These are phyloP conservation scores for Orius laevigatus DNA, from an alignment of 1,140 invertebrate genomes.

Conservation along the genomic window DNA sequence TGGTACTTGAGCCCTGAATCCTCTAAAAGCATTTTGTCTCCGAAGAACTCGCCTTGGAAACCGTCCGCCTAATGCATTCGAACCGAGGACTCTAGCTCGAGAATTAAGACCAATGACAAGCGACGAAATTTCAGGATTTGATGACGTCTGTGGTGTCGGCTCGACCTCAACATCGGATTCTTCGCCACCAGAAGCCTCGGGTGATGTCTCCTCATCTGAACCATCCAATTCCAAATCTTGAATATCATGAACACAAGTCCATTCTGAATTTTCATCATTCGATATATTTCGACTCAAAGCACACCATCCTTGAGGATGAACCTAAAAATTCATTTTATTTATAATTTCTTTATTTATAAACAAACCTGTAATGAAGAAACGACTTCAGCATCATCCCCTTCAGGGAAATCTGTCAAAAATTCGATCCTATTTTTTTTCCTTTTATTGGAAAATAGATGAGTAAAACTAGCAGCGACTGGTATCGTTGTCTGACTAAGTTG, in stretches of 20 bases:
- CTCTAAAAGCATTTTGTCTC: slow-evolving; percentile 15
- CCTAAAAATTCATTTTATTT: slow-evolving; percentile 28
- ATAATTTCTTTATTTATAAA: slow-evolving; percentile 3
- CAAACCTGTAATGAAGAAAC: slow-evolving; percentile 68
- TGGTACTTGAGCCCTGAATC: slow-evolving; percentile 16
- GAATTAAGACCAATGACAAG: slow-evolving; percentile 21
- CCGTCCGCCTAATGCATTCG: slow-evolving; percentile 16
- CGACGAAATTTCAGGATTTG: slow-evolving; percentile 1
- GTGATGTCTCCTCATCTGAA: slow-evolving; percentile 11
- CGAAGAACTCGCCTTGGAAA: slow-evolving; percentile 7
- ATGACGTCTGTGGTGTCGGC: neutral
- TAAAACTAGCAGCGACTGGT: slow-evolving; percentile 57
- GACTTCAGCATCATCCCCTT: slow-evolving; percentile 69
- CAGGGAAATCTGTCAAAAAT: slow-evolving; percentile 77
- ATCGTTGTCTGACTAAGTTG: slow-evolving; percentile 66
- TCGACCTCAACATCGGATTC: slow-evolving; percentile 13
- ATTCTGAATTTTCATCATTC: slow-evolving; percentile 72
- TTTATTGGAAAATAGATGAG: slow-evolving; percentile 56
- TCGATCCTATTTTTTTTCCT: slow-evolving; percentile 70
- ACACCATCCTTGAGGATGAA: slow-evolving; percentile 85
- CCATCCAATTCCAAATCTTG: slow-evolving; percentile 37
- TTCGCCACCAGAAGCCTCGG: slow-evolving; percentile 7
- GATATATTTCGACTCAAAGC: slow-evolving; percentile 74
- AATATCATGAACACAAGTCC: slow-evolving; percentile 87
- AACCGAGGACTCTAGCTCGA: slow-evolving; percentile 16